A percentile compares a stretch with the other conserved stretches of the same genome.
phyloP scores from a whole-genome alignment of 2,888 invertebrate species.

The Orthosia incerta region DNA sequence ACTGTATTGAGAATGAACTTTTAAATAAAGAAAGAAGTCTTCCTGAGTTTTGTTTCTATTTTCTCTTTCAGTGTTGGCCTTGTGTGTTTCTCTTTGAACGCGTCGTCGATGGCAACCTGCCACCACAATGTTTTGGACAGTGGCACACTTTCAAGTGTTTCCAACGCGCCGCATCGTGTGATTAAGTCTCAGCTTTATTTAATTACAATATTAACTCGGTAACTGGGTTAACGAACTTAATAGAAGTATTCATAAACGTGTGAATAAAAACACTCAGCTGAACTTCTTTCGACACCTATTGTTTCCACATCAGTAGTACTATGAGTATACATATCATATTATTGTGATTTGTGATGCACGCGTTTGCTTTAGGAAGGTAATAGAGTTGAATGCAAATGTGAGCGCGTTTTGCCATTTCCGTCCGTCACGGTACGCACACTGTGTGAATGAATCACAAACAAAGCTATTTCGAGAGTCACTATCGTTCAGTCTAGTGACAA shows the following conservation, averaged over 20 bases:
- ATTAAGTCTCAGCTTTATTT: slow-evolving; percentile 78
- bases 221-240: slow-evolving; percentile 90
- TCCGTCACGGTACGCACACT: slow-evolving; percentile 86
- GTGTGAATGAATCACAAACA: slow-evolving; percentile 87
- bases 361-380: slow-evolving; percentile 68
- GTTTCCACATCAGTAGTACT: slow-evolving; percentile 72
- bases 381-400: slow-evolving; percentile 79
- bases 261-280: slow-evolving; percentile 79
- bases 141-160: slow-evolving; percentile 83
- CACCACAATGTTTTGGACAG: slow-evolving; percentile 83
- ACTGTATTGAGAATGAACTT: slow-evolving; percentile 56
- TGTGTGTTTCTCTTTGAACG: slow-evolving; percentile 82
- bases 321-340: slow-evolving; percentile 65
- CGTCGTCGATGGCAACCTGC: slow-evolving; percentile 85
- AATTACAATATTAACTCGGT: slow-evolving; percentile 86
- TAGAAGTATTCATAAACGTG: slow-evolving; percentile 82
- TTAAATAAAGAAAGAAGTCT: slow-evolving; percentile 67
- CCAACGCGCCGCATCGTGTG: slow-evolving; percentile 71
- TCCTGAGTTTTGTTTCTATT: slow-evolving; percentile 77
- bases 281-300: slow-evolving; percentile 81
- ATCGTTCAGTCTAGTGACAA: slow-evolving; percentile 83
- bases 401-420: slow-evolving; percentile 85
- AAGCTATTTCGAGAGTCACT: slow-evolving; percentile 82
- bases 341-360: slow-evolving; percentile 69
- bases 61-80: slow-evolving; percentile 86